A percentile compares a stretch with the other conserved stretches of the same genome.
Evolutionary conservation across 37 sponge, comb jelly and placozoan genomes (phyloP).

Genomic region (Geodia barretti): DNA sequence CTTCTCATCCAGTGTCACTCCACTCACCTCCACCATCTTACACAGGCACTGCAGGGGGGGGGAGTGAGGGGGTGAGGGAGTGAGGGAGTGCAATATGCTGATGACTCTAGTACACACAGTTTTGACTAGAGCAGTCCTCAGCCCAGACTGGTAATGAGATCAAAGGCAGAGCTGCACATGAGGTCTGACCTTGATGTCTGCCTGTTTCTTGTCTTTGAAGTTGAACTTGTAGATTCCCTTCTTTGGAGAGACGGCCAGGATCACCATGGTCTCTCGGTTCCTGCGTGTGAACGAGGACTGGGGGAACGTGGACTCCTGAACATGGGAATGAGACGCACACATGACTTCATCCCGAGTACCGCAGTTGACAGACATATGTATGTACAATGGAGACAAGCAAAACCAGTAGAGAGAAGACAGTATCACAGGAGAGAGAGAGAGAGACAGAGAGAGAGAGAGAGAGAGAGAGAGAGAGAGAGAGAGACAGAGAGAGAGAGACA

Average conservation of each 20-base stretch:
- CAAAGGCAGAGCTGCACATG: too few species aligned
- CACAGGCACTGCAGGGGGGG: not conserved
- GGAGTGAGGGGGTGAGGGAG: too few species aligned
- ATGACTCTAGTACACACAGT: too few species aligned
- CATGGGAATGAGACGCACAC: too few species aligned
- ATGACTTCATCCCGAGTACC: too few species aligned
- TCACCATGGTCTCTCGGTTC: not conserved
- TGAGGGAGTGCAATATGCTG: too few species aligned
- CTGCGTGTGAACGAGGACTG: not conserved
- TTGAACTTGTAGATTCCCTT: slow-evolving; percentile 18
- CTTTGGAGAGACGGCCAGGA: slow-evolving; percentile 10
- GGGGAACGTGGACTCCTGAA: not conserved
- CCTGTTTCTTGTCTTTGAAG: slow-evolving; percentile 1
- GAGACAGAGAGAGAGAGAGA: slow-evolving; percentile 7
- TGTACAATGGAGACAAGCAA: too few species aligned
- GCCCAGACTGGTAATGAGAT: too few species aligned
- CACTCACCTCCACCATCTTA: not conserved
- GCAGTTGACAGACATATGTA: too few species aligned
- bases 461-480: slow-evolving; percentile 4
- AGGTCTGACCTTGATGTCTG: not conserved
- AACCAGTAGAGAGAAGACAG: too few species aligned
- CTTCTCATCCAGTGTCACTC: not conserved
- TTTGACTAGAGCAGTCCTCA: too few species aligned
- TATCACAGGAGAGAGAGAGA: slow-evolving; percentile 2
- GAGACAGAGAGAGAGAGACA: not conserved